These are phyloP conservation scores for Anguilla pacifica DNA, from an alignment of 2,797 vertebrate genomes.

Conservation along the genomic window DNA sequence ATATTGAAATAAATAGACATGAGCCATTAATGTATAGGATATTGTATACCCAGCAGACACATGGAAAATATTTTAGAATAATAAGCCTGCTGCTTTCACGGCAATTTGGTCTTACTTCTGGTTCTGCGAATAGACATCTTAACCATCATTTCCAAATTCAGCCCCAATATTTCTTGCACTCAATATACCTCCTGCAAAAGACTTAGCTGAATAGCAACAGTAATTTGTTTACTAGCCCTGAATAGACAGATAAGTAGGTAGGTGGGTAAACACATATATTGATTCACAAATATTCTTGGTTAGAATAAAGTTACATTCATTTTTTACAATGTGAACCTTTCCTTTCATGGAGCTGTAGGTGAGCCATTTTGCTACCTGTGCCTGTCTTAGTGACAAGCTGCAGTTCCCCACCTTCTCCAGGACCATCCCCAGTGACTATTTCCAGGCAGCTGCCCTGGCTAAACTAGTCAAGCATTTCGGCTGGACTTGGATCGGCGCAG, in stretches of 20 bases:
- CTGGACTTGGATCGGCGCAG: slow-evolving; percentile 75
- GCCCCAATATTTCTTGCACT: too few species aligned
- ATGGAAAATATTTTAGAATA: too few species aligned
- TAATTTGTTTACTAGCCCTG: too few species aligned
- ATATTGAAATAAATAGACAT: neutral
- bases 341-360: slow-evolving; percentile 30
- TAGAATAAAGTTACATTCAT: neutral
- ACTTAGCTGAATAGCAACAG: too few species aligned
- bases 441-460: slow-evolving; percentile 65
- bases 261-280: neutral
- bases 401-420: slow-evolving; percentile 52
- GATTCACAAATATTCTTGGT: too few species aligned
- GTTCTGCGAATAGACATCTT: too few species aligned
- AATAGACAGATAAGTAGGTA: neutral
- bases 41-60: neutral
- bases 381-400: slow-evolving; percentile 13
- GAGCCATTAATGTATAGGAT: neutral
- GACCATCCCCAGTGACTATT: slow-evolving; percentile 69
- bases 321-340: neutral
- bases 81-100: too few species aligned
- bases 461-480: slow-evolving; percentile 61
- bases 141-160: too few species aligned
- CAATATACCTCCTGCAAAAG: too few species aligned
- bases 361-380: slow-evolving; percentile 53
- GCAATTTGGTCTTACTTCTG: too few species aligned